Evolutionary conservation across 2,797 vertebrate genomes (phyloP).

Genomic region (Argentina silus): DNA sequence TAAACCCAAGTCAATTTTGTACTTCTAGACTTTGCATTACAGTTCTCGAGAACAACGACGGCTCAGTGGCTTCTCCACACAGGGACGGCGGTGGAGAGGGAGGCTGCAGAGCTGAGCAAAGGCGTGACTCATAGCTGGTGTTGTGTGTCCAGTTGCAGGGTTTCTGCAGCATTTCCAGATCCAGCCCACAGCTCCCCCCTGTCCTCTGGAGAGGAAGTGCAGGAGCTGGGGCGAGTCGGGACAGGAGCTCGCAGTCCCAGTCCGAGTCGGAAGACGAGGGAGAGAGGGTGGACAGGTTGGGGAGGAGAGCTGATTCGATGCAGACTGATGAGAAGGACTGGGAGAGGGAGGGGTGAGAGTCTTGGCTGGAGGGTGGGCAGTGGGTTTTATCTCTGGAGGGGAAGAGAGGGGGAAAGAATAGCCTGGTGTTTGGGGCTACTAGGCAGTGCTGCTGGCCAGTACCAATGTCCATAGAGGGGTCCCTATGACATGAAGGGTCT

Average conservation of each 20-base stretch:
- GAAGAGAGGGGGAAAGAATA: background rate
- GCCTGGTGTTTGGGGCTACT: slow-evolving; percentile 38
- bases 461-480: background rate
- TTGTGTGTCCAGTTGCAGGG: slow-evolving; percentile 61
- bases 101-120: slow-evolving; percentile 70
- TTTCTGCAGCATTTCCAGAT: slow-evolving; percentile 72
- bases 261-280: slow-evolving; percentile 65
- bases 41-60: slow-evolving; percentile 44
- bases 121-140: slow-evolving; percentile 67
- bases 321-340: slow-evolving; percentile 59
- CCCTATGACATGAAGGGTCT: background rate
- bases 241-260: slow-evolving; percentile 75
- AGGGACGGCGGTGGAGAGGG: slow-evolving; percentile 14
- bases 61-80: slow-evolving; percentile 53
- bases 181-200: slow-evolving; percentile 32
- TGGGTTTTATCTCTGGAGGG: background rate
- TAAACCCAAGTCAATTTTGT: slow-evolving; percentile 55
- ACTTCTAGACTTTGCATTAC: slow-evolving; percentile 67
- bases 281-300: slow-evolving; percentile 52
- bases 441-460: slow-evolving; percentile 13
- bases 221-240: slow-evolving; percentile 20
- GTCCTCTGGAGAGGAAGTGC: background rate
- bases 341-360: slow-evolving; percentile 46
- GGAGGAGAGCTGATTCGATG: slow-evolving; percentile 62
- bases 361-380: slow-evolving; percentile 18